Conservation (phyloP, 2,888 invertebrate species). For the Diarsia rubi region DNA sequence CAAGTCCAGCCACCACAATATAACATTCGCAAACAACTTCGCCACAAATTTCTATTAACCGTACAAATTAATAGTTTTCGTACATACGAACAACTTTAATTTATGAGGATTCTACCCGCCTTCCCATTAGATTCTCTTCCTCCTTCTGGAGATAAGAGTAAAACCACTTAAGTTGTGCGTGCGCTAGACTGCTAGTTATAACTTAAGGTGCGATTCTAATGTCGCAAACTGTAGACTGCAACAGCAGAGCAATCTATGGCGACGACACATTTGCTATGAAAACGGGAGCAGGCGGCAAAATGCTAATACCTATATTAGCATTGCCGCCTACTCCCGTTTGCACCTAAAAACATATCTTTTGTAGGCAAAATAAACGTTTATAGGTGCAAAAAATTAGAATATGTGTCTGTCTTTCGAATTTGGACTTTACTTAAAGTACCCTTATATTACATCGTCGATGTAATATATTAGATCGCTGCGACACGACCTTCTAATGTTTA, state of each 20-base stretch:
- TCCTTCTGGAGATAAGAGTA: constrained; percentile 43
- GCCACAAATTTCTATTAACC: constrained; percentile 10
- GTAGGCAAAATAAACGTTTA: too few species aligned
- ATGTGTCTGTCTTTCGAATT: too few species aligned
- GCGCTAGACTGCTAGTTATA: constrained; percentile 40
- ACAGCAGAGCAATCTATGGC: background rate
- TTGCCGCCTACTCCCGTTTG: too few species aligned
- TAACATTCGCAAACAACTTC: constrained; percentile 17
- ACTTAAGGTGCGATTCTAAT: background rate
- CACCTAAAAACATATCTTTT: too few species aligned
- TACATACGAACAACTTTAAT: constrained; percentile 30
- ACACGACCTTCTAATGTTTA: too few species aligned
- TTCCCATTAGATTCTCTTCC: constrained; percentile 44
- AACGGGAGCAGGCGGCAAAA: background rate
- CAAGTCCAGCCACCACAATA: background rate
- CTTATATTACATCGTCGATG: too few species aligned
- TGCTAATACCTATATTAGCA: too few species aligned
- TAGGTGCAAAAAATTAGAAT: too few species aligned
- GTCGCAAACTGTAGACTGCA: background rate
- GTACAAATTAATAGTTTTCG: constrained; percentile 35
- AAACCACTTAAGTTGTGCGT: constrained; percentile 55
- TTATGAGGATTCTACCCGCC: constrained; percentile 48
- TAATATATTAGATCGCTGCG: too few species aligned
- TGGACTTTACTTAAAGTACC: too few species aligned
- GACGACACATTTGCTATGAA: background rate